Evolutionary conservation across 2,888 invertebrate species (phyloP).

Genomic region (Syrista parreyssii): DNA sequence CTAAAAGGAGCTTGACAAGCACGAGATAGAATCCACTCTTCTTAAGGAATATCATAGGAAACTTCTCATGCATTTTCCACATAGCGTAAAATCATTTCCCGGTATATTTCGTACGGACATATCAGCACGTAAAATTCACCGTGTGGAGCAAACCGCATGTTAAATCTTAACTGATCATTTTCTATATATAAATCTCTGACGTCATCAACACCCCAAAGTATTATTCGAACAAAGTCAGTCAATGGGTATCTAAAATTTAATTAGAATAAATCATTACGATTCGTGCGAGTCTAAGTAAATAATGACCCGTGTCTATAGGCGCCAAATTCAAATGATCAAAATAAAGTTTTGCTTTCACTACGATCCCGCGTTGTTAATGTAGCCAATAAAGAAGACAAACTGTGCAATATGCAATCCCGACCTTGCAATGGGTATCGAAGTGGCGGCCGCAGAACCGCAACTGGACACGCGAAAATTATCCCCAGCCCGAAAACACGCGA

Average conservation of each 20-base stretch:
- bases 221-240: neutral
- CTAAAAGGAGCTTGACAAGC: neutral
- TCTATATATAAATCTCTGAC: neutral
- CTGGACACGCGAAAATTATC: constrained; percentile 50
- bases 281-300: neutral
- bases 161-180: neutral
- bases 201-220: neutral
- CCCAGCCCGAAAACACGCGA: constrained; percentile 37
- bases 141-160: neutral
- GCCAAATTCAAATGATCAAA: neutral
- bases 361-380: constrained; percentile 23
- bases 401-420: constrained; percentile 38
- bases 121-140: neutral
- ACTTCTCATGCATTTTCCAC: neutral
- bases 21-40: neutral
- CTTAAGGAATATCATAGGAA: neutral
- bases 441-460: constrained; percentile 35
- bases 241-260: neutral
- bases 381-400: constrained; percentile 47
- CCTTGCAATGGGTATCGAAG: constrained; percentile 38
- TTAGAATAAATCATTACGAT: neutral
- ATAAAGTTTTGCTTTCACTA: constrained; percentile 1
- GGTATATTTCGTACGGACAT: neutral
- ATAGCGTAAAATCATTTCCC: neutral
- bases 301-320: neutral